Evolutionary conservation across 2,113 vertebrate species (phyloP).

Genomic region (Cyprinodon tularosa): DNA sequence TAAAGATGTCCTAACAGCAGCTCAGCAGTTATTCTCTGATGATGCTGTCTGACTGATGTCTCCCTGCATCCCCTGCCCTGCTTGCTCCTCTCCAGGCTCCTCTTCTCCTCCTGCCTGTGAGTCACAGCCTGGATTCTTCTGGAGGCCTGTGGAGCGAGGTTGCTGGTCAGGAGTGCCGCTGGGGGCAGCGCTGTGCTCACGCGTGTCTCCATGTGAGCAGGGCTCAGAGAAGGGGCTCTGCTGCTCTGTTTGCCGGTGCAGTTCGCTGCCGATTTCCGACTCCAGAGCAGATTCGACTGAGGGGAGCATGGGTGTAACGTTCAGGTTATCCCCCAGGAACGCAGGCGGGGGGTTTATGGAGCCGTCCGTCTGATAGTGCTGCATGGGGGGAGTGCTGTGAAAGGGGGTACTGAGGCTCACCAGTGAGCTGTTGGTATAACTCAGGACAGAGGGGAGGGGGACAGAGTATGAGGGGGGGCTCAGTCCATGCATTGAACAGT

Average conservation of each 20-base stretch:
- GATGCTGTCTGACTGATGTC: conserved; percentile 68
- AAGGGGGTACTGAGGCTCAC: conserved; percentile 83
- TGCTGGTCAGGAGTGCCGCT: conserved; percentile 80
- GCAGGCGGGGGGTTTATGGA: conserved; percentile 28
- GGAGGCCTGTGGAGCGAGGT: conserved; percentile 83
- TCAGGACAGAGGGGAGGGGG: conserved; percentile 87
- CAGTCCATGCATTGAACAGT: conserved; percentile 81
- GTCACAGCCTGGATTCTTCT: conserved; percentile 83
- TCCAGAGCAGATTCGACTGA: conserved; percentile 43
- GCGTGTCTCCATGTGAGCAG: conserved; percentile 80
- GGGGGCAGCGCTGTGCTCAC: conserved; percentile 78
- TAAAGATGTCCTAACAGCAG: conserved; percentile 16
- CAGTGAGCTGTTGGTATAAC: conserved; percentile 85
- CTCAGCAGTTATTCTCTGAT: conserved; percentile 75
- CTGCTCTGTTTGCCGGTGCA: conserved; percentile 56
- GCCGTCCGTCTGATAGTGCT: conserved; percentile 86
- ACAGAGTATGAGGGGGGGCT: conserved; percentile 73
- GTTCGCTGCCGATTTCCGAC: conserved; percentile 68
- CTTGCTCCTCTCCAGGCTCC: background rate
- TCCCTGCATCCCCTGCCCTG: conserved; percentile 3
- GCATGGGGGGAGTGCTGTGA: conserved; percentile 80
- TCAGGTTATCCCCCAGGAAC: conserved; percentile 26
- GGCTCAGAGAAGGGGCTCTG: conserved; percentile 69
- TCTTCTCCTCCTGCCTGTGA: conserved; percentile 65
- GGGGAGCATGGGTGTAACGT: conserved; percentile 42